Evolutionary conservation across 2,888 invertebrate genomes (phyloP).

Genomic region (Digitonthophagus gazella): DNA sequence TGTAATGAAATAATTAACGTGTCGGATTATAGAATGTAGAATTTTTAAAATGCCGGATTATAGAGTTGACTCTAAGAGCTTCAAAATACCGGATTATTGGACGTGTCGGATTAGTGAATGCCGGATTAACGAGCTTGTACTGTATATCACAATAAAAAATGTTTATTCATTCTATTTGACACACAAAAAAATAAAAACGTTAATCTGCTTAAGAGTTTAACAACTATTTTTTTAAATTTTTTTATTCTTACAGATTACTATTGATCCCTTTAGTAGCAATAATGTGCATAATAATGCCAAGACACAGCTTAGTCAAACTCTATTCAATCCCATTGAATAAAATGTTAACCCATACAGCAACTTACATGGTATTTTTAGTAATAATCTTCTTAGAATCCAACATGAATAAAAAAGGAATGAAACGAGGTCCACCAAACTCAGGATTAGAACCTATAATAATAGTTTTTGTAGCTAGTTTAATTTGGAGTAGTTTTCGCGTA

Average conservation of each 20-base stretch:
- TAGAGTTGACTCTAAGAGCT: too few relatives aligned
- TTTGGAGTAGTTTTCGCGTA: constrained; percentile 58
- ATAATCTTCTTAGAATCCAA: constrained; percentile 62
- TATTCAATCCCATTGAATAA: constrained; percentile 68
- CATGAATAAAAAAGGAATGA: constrained; percentile 57
- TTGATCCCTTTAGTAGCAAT: constrained; percentile 52
- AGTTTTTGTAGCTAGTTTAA: constrained; percentile 57
- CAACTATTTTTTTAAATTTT: too few relatives aligned
- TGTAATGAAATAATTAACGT: too few relatives aligned
- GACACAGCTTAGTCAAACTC: constrained; percentile 53
- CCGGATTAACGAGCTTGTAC: too few relatives aligned
- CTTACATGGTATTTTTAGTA: constrained; percentile 65
- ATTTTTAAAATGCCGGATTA: too few relatives aligned
- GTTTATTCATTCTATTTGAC: too few relatives aligned
- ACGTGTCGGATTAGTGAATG: too few relatives aligned
- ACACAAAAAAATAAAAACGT: too few relatives aligned
- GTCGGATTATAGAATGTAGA: too few relatives aligned
- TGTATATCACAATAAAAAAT: too few relatives aligned
- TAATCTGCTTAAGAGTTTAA: too few relatives aligned
- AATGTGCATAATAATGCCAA: constrained; percentile 51
- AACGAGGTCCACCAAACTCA: constrained; percentile 60
- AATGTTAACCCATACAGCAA: constrained; percentile 66
- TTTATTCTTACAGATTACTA: constrained; percentile 48
- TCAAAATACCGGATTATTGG: too few relatives aligned
- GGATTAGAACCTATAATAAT: constrained; percentile 52